Percentiles rank a stretch among this genome's conserved stretches.
Conservation (phyloP, 37 sponge, comb jelly and placozoan genomes). For the Beroe forskalii region DNA sequence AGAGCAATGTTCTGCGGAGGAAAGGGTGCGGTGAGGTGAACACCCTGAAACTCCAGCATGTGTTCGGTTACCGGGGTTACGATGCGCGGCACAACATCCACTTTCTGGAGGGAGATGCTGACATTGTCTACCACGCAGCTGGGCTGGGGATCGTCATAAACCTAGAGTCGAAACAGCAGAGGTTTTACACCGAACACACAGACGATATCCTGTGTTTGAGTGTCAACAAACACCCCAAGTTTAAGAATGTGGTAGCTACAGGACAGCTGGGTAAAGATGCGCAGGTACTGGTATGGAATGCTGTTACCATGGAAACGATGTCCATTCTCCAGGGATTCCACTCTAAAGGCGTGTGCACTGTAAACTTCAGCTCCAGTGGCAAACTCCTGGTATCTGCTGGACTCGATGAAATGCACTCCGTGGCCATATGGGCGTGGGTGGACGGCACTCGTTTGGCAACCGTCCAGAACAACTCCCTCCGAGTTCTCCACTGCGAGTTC, state of each 20-base stretch:
- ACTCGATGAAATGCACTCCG: constrained; percentile 77
- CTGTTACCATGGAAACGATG: constrained; percentile 79
- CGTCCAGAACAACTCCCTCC: constrained; percentile 49
- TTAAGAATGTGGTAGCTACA: constrained; percentile 62
- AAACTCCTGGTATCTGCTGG: constrained; percentile 88
- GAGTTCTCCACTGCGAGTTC: constrained; percentile 82
- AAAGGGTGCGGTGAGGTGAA: constrained; percentile 18
- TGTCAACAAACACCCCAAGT: constrained; percentile 70
- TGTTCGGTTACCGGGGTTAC: constrained; percentile 96
- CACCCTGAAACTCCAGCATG: constrained; percentile 74
- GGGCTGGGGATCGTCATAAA: constrained; percentile 86
- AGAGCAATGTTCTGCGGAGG: constrained; percentile 10
- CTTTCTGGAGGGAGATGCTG: constrained; percentile 70
- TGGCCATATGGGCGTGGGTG: constrained; percentile 88
- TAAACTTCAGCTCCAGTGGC: constrained; percentile 89
- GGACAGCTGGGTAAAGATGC: constrained; percentile 90
- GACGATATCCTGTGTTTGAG: constrained; percentile 90
- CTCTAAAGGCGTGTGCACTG: constrained; percentile 83
- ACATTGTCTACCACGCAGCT: constrained; percentile 87
- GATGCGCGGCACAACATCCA: constrained; percentile 90
- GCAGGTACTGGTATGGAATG: constrained; percentile 89
- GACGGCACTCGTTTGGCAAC: constrained; percentile 72
- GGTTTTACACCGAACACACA: constrained; percentile 95
- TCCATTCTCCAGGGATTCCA: constrained; percentile 92
- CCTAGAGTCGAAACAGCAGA: constrained; percentile 74